Evolutionary conservation across 1,140 invertebrate genomes (phyloP), one percentile per base, ranked within the genome.

Genomic region (Atta texana): DNA sequence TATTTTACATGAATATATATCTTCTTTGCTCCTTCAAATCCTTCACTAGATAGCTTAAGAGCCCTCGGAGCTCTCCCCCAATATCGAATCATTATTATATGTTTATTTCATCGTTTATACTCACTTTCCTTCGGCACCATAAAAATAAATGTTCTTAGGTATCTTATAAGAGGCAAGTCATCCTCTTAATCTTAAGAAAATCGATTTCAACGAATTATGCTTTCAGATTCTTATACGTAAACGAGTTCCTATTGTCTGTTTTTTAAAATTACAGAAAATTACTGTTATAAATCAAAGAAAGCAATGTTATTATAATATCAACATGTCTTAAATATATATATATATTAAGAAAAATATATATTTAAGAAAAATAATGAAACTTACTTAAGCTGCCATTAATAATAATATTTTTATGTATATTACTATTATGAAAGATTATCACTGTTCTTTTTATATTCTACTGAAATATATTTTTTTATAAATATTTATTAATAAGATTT

Each of bases 101-200:
- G 82, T 85, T 85, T 85, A 85, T 77, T 66, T 63, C 18, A 57
- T 39, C 57, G 61, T 85, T 76, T 66, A 44, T 44, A 55, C 24
- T 77, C 59, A 64, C 82, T 71, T 31, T 51, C 61, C 44, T 66
- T 64, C 44, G 28, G 51, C 12, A 61, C 18, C 53, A 68, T 85
- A 71, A 87, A 88, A 75, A 66, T 88, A 81, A 88, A 88, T 88
- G 69, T 63, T 51, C 44, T 85, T 66, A 86, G 75, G n/a, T 59
- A 80, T 61, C 74, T 34, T 59, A 28, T 5, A 63, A 82, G 55
- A 53, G 66, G 18, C 24, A 64, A 75, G 69, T 82, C 49, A 82
- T 88, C 71, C 64, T 69, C 77, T 77, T 88, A 88, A 88, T 88
- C 85, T 87, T 10, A 24, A 87, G 49, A 72, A 88, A 88, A 87